Evolutionary conservation across 2,888 invertebrate genomes (phyloP), one percentile per base, ranked within the genome.

Genomic region (Cremastinae sp.): DNA sequence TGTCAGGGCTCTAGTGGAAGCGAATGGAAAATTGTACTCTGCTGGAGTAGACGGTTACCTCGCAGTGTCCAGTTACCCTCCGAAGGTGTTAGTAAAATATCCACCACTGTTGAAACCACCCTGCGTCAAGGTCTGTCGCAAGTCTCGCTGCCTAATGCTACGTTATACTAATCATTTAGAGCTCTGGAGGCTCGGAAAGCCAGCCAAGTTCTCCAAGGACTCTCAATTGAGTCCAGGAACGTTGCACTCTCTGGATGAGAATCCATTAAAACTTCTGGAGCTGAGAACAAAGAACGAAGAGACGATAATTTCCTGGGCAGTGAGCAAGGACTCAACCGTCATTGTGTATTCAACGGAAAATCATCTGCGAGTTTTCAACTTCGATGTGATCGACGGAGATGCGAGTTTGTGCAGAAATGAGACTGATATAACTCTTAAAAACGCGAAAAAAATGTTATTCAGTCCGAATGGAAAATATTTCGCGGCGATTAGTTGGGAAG

Each of bases 21-120:
- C 92, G 59, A 92, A 92, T 8, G 91, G 93, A 3, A 93, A 92
- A 84, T 90, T 97, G 14, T 93, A 95, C 82, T 96, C 97, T 0
- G 96, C 94, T 74, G 97, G 96, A 14, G 91, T 94, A 41, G 96
- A 96, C 89, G 95, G 96, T 0, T 94, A 96, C 84, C 90, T 96
- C 16, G 94, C 94, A 0, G 91, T 95, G 74, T 95, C 94, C 8
- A 94, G 93, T 83, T 93, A 92, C 83, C 94, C 94, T 4, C 94
- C 93, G 0, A 94, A 93, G 86, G 91, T 92, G 79, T 90, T 94
- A 0, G 90, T 93, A 80, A 94, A 94, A 85, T 92, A 94, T 84
- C 95, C 95, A 0, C 95, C 96, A 0, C 91, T 96, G 86, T 89
- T 95, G 41, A 93, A 94, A 79, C 87, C 90, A 18, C 92, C 93